Evolutionary conservation across 2,888 invertebrate genomes (phyloP).

Genomic region (Stramonita haemastoma): DNA sequence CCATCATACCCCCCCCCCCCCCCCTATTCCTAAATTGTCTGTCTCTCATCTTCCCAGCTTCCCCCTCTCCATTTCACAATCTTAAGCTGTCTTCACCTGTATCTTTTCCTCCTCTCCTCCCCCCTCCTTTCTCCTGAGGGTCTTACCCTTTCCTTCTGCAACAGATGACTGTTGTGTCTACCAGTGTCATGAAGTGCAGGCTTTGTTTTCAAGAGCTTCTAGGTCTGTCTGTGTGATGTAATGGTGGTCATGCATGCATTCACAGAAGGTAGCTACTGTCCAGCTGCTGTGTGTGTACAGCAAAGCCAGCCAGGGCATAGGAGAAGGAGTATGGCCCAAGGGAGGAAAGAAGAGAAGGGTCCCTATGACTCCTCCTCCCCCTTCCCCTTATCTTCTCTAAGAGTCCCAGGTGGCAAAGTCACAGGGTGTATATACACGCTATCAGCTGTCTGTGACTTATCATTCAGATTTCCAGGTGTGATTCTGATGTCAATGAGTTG

Average conservation of each 20-base stretch:
- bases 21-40: not conserved
- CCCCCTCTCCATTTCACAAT: not conserved
- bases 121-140: not conserved
- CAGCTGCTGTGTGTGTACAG: not conserved
- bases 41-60: not conserved
- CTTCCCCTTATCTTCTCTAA: no score
- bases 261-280: not conserved
- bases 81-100: no score
- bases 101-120: not conserved
- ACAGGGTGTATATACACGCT: no score
- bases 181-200: not conserved
- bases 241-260: not conserved
- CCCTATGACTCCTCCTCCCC: no score
- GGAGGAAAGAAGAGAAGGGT: constrained; percentile 28
- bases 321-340: not conserved
- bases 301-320: not conserved
- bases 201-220: not conserved
- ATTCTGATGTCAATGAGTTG: no score
- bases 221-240: not conserved
- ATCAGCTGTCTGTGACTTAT: no score
- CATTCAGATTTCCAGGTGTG: no score
- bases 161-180: no score
- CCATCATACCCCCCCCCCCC: not conserved
- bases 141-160: not conserved
- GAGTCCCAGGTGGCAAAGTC: no score